Evolutionary conservation across 2,797 vertebrate genomes (phyloP).

Genomic region (Xiphorhynchus erythropygius): DNA sequence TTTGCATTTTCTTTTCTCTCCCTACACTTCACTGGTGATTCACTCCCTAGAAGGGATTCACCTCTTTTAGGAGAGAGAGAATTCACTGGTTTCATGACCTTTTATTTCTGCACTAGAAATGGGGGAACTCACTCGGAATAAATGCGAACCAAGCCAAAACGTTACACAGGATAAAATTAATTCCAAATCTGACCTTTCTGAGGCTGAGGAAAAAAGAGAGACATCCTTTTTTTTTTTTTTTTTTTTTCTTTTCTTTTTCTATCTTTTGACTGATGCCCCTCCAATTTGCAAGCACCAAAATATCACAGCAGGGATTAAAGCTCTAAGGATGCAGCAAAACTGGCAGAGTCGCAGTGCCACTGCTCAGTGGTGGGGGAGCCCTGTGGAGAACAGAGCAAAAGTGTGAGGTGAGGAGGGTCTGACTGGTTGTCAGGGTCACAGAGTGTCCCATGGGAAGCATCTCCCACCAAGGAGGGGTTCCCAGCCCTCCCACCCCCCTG

Average conservation of each 20-base stretch:
- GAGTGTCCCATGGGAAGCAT: fast-evolving
- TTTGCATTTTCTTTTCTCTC: not conserved
- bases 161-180: not conserved
- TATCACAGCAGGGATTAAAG: not conserved
- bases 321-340: not conserved
- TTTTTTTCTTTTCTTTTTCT: too few relatives aligned
- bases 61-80: not conserved
- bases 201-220: not conserved
- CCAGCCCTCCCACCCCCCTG: not conserved
- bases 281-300: not conserved
- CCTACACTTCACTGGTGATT: not conserved
- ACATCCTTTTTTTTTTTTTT: not conserved
- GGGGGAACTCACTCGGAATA: conserved; percentile 25
- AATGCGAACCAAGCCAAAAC: not conserved
- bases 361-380: not conserved
- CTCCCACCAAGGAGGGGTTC: not conserved
- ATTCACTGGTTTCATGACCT: conserved; percentile 9
- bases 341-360: fast-evolving
- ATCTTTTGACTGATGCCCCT: not conserved
- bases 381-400: not conserved
- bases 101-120: not conserved
- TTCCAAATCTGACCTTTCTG: not conserved
- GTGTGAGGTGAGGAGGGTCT: not conserved
- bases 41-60: not conserved
- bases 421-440: not conserved